Conservation (phyloP, 1,140 invertebrate genomes). For the Drosophila nasuta region DNA sequence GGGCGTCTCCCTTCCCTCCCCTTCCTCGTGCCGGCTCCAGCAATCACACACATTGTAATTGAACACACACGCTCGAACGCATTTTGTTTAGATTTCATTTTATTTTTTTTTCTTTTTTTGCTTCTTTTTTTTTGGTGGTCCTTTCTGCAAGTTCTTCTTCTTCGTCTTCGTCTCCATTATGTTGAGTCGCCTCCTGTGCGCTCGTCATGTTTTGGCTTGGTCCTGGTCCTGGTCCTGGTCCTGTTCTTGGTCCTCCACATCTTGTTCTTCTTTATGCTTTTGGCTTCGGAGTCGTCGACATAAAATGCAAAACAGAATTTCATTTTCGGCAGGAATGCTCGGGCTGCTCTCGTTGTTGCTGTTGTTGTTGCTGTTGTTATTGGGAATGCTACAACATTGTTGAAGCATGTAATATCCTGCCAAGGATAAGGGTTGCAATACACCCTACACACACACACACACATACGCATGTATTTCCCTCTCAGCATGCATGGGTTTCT, state of each 20-base stretch:
- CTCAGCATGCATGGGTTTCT: conserved; percentile 53
- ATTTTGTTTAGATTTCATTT: conserved; percentile 84
- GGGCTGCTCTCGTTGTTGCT: conserved; percentile 55
- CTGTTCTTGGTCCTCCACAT: conserved; percentile 25
- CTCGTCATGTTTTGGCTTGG: conserved; percentile 43
- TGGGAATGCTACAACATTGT: conserved; percentile 83
- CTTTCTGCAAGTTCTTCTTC: conserved; percentile 27
- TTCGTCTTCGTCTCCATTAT: conserved; percentile 23
- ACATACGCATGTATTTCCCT: conserved; percentile 31
- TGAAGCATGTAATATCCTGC: conserved; percentile 83
- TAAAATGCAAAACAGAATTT: conserved; percentile 84
- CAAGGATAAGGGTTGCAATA: conserved; percentile 80
- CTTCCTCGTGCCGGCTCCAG: conserved; percentile 39
- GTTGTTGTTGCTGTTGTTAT: conserved; percentile 65
- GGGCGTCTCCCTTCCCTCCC: conserved; percentile 37
- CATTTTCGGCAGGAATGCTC: conserved; percentile 82
- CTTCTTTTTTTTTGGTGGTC: conserved; percentile 22
- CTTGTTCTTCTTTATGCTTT: conserved; percentile 64
- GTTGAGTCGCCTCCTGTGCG: conserved; percentile 40
- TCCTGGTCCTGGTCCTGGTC: conserved; percentile 39
- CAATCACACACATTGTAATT: conserved; percentile 85
- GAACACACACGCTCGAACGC: conserved; percentile 83
- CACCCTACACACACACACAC: conserved; percentile 46
- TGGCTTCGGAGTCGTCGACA: conserved; percentile 81
- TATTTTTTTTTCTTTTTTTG: conserved; percentile 56